These are phyloP conservation scores for Hipposideros armiger DNA, from an alignment of 2,113 vertebrate genomes.

Conservation along the genomic window DNA sequence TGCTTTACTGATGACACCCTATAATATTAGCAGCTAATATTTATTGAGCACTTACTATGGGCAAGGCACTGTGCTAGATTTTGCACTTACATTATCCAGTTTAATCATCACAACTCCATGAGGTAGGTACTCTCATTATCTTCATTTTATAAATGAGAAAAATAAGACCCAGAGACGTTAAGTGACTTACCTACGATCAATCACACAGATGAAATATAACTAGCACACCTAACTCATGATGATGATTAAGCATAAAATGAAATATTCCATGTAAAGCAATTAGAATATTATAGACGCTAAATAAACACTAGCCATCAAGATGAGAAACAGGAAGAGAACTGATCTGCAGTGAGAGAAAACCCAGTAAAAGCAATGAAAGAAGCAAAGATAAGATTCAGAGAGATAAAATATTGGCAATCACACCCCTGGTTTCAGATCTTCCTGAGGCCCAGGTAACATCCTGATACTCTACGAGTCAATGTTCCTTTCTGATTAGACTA, in stretches of 20 bases:
- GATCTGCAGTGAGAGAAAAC: not conserved
- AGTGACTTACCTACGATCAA: not conserved
- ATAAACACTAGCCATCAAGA: constrained; percentile 38
- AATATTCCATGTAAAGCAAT: constrained; percentile 8
- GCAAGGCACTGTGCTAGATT: not conserved
- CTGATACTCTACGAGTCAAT: not conserved
- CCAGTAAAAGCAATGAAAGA: not conserved
- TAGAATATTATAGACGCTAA: not conserved
- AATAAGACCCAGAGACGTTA: not conserved
- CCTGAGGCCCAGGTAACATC: not conserved
- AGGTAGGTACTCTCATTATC: not conserved
- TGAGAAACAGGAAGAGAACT: constrained; percentile 17
- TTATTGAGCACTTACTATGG: not conserved
- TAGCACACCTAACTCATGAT: not conserved
- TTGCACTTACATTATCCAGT: not conserved
- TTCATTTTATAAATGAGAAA: constrained; percentile 47
- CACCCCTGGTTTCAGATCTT: not conserved
- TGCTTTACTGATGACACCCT: not conserved
- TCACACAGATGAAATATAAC: not conserved
- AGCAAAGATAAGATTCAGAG: constrained; percentile 16
- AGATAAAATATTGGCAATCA: not conserved
- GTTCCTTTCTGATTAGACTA: not conserved
- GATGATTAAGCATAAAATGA: constrained; percentile 2
- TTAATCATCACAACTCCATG: constrained; percentile 10
- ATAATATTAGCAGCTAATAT: not conserved